These are phyloP conservation scores for Hypsibius dujardini DNA, from an alignment of 1,140 invertebrate genomes.

Conservation along the genomic window DNA sequence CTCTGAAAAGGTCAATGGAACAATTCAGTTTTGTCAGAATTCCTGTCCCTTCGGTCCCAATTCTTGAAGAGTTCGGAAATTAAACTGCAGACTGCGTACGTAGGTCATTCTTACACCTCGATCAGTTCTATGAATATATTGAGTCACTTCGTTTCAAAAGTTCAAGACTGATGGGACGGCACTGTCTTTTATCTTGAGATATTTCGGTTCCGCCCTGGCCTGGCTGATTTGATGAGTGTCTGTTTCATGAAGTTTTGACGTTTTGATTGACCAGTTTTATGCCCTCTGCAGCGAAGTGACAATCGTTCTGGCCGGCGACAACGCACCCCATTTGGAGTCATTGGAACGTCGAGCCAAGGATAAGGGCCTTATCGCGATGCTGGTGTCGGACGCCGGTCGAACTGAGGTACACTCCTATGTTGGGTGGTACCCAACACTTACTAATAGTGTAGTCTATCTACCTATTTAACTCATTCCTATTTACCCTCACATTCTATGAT, in stretches of 20 bases:
- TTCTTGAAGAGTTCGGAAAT: too few species aligned
- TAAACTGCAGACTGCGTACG: too few species aligned
- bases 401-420: not conserved
- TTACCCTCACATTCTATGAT: not conserved
- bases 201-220: not conserved
- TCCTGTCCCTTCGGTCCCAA: too few species aligned
- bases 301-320: not conserved
- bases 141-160: too few species aligned
- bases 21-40: too few species aligned
- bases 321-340: constrained; percentile 3
- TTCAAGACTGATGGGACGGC: too few species aligned
- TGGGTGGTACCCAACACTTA: too few species aligned
- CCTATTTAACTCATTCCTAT: not conserved
- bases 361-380: not conserved
- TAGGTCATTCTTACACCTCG: too few species aligned
- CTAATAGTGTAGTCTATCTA: too few species aligned
- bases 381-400: not conserved
- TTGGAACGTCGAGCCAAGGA: constrained; percentile 11
- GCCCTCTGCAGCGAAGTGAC: not conserved
- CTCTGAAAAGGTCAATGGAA: too few species aligned
- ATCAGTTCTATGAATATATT: too few species aligned
- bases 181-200: too few species aligned
- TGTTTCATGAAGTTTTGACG: not conserved
- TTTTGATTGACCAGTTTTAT: not conserved
- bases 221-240: not conserved